Percentiles rank a stretch among this genome's conserved stretches.
Conservation (phyloP, 2,888 invertebrate genomes). For the Epistrophe eligans region DNA sequence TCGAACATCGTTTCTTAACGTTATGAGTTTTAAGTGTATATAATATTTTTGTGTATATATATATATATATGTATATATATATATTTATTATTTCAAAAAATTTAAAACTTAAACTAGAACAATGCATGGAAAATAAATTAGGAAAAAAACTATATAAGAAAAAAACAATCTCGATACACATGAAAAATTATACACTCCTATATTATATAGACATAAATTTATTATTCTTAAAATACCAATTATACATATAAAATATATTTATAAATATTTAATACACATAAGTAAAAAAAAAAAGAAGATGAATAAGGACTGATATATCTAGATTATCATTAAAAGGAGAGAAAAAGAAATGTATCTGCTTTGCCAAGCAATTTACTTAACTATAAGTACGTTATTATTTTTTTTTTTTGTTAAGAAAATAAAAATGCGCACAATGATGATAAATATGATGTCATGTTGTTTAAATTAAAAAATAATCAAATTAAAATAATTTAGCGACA, state of each 20-base stretch:
- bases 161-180: constrained; percentile 53
- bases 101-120: constrained; percentile 73
- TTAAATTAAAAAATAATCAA: constrained; percentile 23
- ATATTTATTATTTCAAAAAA: constrained; percentile 61
- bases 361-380: constrained; percentile 54
- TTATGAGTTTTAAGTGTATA: constrained; percentile 77
- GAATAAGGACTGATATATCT: constrained; percentile 20
- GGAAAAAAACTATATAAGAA: constrained; percentile 59
- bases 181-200: constrained; percentile 70
- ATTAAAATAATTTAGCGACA: constrained; percentile 54
- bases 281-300: constrained; percentile 9
- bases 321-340: constrained; percentile 14
- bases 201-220: constrained; percentile 65
- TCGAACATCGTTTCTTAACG: constrained; percentile 77
- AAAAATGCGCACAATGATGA: constrained; percentile 61
- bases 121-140: constrained; percentile 75
- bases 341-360: constrained; percentile 32
- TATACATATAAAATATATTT: constrained; percentile 63
- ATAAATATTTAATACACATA: constrained; percentile 74
- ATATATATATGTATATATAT: constrained; percentile 34
- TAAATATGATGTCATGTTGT: constrained; percentile 75
- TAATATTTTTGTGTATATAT: constrained; percentile 77
- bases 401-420: constrained; percentile 22
- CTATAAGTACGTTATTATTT: constrained; percentile 69
- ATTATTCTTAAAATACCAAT: constrained; percentile 66